These are phyloP conservation scores for Xenus cinereus DNA, from an alignment of 2,113 vertebrate genomes.

Conservation along the genomic window DNA sequence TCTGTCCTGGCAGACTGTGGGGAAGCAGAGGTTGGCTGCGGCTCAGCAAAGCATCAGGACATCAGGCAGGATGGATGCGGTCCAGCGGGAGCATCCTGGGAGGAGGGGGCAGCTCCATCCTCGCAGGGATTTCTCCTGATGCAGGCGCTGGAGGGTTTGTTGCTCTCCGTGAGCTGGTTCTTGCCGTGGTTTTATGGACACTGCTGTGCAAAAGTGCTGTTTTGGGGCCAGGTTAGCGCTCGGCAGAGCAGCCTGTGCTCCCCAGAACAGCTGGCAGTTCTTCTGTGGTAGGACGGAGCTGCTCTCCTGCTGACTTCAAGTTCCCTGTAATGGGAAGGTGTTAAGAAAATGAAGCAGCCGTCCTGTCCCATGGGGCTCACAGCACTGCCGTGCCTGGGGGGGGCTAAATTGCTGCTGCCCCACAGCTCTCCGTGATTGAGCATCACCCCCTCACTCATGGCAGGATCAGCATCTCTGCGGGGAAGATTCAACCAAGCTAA, in stretches of 20 bases:
- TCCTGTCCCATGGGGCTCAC: fast-evolving
- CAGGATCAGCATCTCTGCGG: not conserved
- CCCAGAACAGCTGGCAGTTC: not conserved
- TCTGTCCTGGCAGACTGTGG: not conserved
- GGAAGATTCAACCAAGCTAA: not conserved
- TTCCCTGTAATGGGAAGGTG: not conserved
- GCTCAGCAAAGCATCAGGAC: not conserved
- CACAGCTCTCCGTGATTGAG: not conserved
- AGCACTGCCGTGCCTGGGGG: fast-evolving
- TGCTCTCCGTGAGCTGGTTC: not conserved
- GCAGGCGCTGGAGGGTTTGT: fast-evolving
- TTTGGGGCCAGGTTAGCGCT: not conserved
- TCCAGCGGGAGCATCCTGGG: not conserved
- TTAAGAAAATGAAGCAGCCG: not conserved
- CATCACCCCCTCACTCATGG: fast-evolving
- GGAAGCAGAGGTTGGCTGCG: not conserved
- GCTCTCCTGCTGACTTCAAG: not conserved
- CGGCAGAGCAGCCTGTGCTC: not conserved
- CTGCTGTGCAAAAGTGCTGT: not conserved
- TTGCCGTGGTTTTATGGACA: not conserved
- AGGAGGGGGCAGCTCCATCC: not conserved
- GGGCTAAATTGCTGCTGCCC: not conserved
- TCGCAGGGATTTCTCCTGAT: not conserved
- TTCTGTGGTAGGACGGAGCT: not conserved
- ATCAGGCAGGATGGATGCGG: not conserved